Evolutionary conservation across 2,888 invertebrate species (phyloP), one percentile per base, ranked within the genome.

Genomic region (Caenorhabditis angaria): DNA sequence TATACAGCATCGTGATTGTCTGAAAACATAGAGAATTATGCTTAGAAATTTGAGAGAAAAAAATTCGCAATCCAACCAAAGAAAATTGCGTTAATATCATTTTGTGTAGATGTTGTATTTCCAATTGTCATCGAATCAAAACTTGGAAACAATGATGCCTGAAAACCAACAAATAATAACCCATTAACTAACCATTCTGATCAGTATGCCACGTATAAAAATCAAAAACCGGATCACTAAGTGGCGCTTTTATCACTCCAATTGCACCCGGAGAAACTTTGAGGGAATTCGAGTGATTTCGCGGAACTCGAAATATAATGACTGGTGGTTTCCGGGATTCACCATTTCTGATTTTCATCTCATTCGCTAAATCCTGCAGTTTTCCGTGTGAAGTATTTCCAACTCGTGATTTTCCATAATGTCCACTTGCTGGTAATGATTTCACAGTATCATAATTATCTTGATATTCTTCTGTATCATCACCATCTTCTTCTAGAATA

Each of bases 1-100:
- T 86, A 87, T 8, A 88, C 86, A 12, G 83, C 82, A 61, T 87
- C 86, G 68, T 87, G 85, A 67, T 82, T 86, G 53, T 86, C 86
- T 86, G 77, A 50, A 87, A 82, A 53, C 4, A 18, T 22, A 10
- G 27, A 51, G 22, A 24, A 8, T 2, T 1, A 24, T n/a, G 51
- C 22, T n/a, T 4, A 29, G 10, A 51, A 50, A 25, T 56, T 25
- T 22, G 1, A n/a, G 53, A n/a, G 61, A 54, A 56, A 14, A 55
- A 25, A n/a, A 55, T 55, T 55, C 55, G 4, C 4, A 25, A 56
- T 28, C 25, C 2, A 71, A 85, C 86, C 86, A 74, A 85, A 83
- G 60, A 85, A 77, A 54, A 86, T 82, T 47, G 83, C 84, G 67
- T 82, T 84, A 59, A 83, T 82, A 66, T 86, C 85, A n/a, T n/a